A percentile compares a stretch with the other conserved stretches of the same genome.
These are phyloP conservation scores for Thinocorus orbignyianus DNA, from an alignment of 2,113 vertebrate genomes.

Conservation along the genomic window DNA sequence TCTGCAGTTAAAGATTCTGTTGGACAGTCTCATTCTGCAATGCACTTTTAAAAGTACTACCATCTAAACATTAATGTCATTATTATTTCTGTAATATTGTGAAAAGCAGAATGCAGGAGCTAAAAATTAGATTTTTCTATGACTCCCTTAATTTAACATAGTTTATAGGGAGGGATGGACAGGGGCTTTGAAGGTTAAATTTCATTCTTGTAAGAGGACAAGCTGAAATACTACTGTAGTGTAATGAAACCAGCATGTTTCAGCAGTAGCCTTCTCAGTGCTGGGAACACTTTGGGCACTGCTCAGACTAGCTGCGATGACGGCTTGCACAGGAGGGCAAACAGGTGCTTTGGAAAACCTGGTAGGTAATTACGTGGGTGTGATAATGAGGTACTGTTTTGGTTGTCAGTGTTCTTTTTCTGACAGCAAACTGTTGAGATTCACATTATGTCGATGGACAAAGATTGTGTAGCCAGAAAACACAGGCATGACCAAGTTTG, in stretches of 20 bases:
- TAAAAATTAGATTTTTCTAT: neutral
- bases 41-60: neutral
- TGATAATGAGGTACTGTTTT: neutral
- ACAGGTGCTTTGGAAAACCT: neutral
- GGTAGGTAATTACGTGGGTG: neutral
- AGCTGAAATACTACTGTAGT: neutral
- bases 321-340: neutral
- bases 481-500: neutral
- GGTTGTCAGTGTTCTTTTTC: neutral
- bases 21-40: neutral
- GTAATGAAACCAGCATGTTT: neutral
- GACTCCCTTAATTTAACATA: neutral
- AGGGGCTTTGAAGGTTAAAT: neutral
- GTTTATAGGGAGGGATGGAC: neutral
- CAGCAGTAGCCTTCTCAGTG: too few relatives aligned
- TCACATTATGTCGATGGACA: fast-evolving
- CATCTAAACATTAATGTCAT: neutral
- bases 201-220: neutral
- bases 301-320: neutral
- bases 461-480: neutral
- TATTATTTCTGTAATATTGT: neutral
- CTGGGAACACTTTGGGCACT: neutral
- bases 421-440: neutral
- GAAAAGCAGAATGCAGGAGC: neutral
- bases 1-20: neutral